phyloP scores from a whole-genome alignment of 2,113 vertebrate genomes.

The Apistogramma diplotaenia region DNA sequence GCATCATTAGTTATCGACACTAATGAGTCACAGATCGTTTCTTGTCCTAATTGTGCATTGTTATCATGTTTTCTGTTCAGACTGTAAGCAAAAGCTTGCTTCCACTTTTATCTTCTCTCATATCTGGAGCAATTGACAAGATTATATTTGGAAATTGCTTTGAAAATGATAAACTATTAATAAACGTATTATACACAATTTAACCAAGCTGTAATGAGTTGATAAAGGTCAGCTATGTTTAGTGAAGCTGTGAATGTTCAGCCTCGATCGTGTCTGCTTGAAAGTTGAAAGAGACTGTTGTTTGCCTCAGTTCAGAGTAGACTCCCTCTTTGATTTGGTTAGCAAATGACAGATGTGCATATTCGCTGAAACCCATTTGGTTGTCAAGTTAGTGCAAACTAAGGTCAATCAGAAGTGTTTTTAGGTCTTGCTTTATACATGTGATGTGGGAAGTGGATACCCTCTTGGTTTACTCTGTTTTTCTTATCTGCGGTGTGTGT shows the following conservation, averaged over 20 bases:
- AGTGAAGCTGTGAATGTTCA: slow-evolving; percentile 1
- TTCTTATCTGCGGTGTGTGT: slow-evolving; percentile 38
- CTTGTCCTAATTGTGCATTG: slow-evolving; percentile 15
- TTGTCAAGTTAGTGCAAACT: slow-evolving; percentile 30
- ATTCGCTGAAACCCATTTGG: slow-evolving; percentile 29
- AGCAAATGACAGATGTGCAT: slow-evolving; percentile 41
- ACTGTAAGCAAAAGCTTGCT: neutral
- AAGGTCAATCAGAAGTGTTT: slow-evolving; percentile 10
- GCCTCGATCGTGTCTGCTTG: neutral
- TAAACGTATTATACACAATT: neutral
- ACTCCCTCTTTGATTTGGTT: slow-evolving; percentile 47
- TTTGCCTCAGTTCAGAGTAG: neutral
- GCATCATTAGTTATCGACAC: slow-evolving; percentile 22
- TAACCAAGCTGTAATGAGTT: neutral
- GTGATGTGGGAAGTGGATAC: slow-evolving; percentile 18
- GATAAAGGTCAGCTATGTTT: neutral
- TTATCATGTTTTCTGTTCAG: slow-evolving; percentile 20
- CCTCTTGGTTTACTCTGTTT: slow-evolving; percentile 9
- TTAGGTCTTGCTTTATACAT: neutral
- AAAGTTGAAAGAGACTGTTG: neutral
- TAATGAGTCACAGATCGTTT: neutral
- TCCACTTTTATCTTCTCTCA: neutral
- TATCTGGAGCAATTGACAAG: neutral
- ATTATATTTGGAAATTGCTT: neutral
- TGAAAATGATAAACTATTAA: neutral